Conservation (phyloP, 2,797 vertebrate genomes). For the Centropyge bicolor region DNA sequence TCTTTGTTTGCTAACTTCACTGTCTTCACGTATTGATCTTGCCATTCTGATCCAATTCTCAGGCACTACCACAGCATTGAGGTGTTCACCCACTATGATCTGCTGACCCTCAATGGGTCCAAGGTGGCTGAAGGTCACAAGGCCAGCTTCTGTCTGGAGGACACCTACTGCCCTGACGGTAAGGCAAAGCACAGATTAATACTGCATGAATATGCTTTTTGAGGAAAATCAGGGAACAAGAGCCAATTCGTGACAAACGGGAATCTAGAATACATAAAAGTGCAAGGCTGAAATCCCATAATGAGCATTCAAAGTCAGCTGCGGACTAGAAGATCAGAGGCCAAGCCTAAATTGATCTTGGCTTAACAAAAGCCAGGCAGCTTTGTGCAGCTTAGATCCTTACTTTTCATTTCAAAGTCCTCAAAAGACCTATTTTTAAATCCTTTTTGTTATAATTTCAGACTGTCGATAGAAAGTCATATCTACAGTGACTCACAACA, state of each 20-base stretch:
- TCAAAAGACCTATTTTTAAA: slow-evolving; percentile 41
- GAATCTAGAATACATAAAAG: slow-evolving; percentile 38
- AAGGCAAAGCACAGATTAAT: slow-evolving; percentile 14
- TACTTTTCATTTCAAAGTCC: slow-evolving; percentile 43
- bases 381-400: slow-evolving; percentile 29
- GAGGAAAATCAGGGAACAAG: slow-evolving; percentile 18
- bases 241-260: slow-evolving; percentile 37
- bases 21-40: neutral
- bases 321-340: slow-evolving; percentile 46
- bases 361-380: slow-evolving; percentile 46
- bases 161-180: slow-evolving; percentile 95
- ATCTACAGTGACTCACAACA: slow-evolving; percentile 17
- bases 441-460: slow-evolving; percentile 45
- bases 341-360: slow-evolving; percentile 61
- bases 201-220: neutral
- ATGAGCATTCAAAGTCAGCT: slow-evolving; percentile 47
- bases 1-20: neutral
- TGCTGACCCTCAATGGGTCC: slow-evolving; percentile 94
- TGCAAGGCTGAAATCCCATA: slow-evolving; percentile 55
- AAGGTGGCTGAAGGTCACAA: slow-evolving; percentile 97
- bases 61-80: slow-evolving; percentile 99
- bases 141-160: slow-evolving; percentile 98
- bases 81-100: slow-evolving; percentile 97
- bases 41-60: slow-evolving; percentile 6
- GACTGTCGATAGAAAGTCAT: slow-evolving; percentile 15